Evolutionary conservation across 2,888 invertebrate genomes (phyloP), one percentile per base, ranked within the genome.

Genomic region (Amphipoea oculea): DNA sequence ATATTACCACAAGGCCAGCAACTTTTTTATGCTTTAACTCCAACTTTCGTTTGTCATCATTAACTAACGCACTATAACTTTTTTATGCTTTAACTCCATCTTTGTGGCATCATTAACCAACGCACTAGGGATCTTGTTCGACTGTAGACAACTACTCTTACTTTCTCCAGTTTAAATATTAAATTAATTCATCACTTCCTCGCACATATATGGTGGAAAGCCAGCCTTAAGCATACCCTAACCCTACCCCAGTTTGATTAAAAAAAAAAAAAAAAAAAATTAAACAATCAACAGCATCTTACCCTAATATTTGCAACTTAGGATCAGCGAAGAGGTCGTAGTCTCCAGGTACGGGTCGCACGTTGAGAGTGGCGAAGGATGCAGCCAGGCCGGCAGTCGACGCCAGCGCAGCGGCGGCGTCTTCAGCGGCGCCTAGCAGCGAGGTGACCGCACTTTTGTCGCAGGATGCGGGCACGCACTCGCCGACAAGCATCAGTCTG

Each of bases 381-480:
- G 96, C 95, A 2, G 82, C 93, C 51, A 98, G 85, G 90, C 95
- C 95, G 6, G 92, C 90, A 6, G 90, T 89, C 9, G 91, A 81
- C 4, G 95, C 95, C 57, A 92, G 92, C 42, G 86, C 87, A 9
- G 95, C 81, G n/a, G 95, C 94, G 0, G 89, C 89, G 0, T 91
- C 92, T 86, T 97, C 97, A 0, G 94, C 93, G 1, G 90, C 91
- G 68, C 89, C 93, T 86, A 94, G 95, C 82, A 97, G 93, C 2
- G 94, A 92, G 65, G 96, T 94, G 40, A 98, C 92, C 82, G 98
- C 98, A 1, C 93, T 90, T 1, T 96, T 91, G 68, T 97, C 97
- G 92, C 98, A 98, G 1, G 98, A 97, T 79, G 97, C 96, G 11
- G 98, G 98, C 87, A 98, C 94, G 91, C 98, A 98, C 91, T 98